These are phyloP conservation scores for Pollenia griseotomentosa DNA, from an alignment of 2,888 invertebrate genomes.

Conservation along the genomic window DNA sequence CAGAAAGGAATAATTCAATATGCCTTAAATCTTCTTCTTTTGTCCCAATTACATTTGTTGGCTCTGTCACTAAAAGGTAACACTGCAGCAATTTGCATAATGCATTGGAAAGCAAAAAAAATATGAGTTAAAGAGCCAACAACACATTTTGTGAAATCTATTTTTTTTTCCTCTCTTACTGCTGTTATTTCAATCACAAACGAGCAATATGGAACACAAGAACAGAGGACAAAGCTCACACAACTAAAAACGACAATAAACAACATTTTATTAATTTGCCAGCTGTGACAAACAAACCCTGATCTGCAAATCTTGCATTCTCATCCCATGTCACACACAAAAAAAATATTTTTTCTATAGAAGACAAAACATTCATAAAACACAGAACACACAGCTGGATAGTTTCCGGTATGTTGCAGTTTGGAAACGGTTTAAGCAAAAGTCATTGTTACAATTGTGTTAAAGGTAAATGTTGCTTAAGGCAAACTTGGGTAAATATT, in stretches of 20 bases:
- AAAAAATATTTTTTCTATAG: background rate
- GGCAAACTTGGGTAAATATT: constrained; percentile 40
- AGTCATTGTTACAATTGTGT: constrained; percentile 26
- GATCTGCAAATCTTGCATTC: constrained; percentile 1
- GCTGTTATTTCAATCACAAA: constrained; percentile 19
- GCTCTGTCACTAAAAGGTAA: constrained; percentile 31
- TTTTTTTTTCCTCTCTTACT: background rate
- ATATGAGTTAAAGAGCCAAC: background rate
- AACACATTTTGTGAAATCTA: background rate
- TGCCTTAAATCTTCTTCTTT: background rate
- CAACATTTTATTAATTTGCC: constrained; percentile 65
- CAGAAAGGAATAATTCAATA: constrained; percentile 37
- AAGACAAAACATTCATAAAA: constrained; percentile 1
- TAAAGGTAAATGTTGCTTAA: constrained; percentile 45
- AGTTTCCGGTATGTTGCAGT: constrained; percentile 48
- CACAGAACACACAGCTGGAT: constrained; percentile 53
- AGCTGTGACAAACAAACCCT: constrained; percentile 52
- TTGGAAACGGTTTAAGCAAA: constrained; percentile 24
- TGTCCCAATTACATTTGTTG: constrained; percentile 33
- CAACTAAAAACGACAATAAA: constrained; percentile 52
- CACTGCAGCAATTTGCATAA: constrained; percentile 73
- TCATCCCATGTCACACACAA: background rate
- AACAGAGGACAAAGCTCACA: background rate
- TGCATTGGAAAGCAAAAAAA: constrained; percentile 54
- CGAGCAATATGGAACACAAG: background rate